Conservation (phyloP, 2,888 invertebrate genomes). For the Cryptus viduatorius region DNA sequence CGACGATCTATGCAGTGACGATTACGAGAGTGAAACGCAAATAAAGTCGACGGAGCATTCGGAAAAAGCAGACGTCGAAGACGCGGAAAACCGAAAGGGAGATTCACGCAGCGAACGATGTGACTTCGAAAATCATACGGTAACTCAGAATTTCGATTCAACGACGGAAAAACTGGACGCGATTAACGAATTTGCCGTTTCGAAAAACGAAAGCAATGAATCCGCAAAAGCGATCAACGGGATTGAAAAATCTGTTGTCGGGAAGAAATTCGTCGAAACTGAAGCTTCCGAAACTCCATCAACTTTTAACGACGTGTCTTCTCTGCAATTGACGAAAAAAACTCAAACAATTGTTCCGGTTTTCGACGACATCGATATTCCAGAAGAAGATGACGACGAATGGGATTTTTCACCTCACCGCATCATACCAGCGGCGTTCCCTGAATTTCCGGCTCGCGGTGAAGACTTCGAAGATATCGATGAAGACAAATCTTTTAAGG, state of each 20-base stretch:
- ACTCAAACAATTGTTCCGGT: slow-evolving; percentile 33
- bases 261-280: neutral
- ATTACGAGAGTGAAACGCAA: neutral
- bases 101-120: neutral
- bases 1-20: slow-evolving; percentile 60
- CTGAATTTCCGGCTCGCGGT: neutral
- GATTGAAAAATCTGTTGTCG: neutral
- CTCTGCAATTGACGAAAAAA: neutral
- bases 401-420: slow-evolving; percentile 59
- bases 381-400: slow-evolving; percentile 59
- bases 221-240: neutral
- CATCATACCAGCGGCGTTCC: neutral
- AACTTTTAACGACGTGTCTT: neutral
- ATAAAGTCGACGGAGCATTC: neutral
- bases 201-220: neutral
- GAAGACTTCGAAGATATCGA: neutral
- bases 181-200: neutral
- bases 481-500: neutral
- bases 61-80: neutral
- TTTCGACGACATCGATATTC: slow-evolving; percentile 68
- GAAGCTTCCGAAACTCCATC: neutral
- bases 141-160: neutral
- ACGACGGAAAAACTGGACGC: neutral
- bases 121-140: neutral
- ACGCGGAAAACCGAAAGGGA: neutral